A percentile compares a stretch with the other conserved stretches of the same genome.
Evolutionary conservation across 2,113 vertebrate species (phyloP).

Genomic region (Pelodiscus sinensis): DNA sequence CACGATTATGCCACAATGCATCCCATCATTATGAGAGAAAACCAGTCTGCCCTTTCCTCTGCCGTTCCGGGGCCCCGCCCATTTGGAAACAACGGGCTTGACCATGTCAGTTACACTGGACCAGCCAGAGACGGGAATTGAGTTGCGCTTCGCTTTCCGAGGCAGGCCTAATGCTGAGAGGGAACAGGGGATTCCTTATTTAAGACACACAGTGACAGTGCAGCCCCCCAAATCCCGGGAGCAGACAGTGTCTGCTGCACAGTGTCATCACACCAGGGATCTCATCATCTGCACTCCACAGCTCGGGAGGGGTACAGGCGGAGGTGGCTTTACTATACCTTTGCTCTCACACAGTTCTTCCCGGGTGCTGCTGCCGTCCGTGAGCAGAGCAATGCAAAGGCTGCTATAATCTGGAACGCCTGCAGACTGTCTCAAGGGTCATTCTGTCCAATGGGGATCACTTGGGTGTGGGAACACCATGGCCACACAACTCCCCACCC

Average conservation of each 20-base stretch:
- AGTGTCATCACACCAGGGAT: neutral
- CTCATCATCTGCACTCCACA: neutral
- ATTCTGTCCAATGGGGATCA: neutral
- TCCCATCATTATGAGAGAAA: neutral
- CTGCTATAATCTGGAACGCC: neutral
- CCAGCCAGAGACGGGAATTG: neutral
- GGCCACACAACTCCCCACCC: neutral
- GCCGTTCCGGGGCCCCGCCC: neutral
- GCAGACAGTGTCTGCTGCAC: neutral
- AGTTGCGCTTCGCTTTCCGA: neutral
- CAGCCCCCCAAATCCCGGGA: neutral
- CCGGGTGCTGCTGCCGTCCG: neutral
- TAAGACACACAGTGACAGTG: neutral
- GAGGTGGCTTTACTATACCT: neutral
- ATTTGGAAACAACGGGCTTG: neutral
- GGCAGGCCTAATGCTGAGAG: neutral
- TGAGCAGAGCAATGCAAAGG: neutral
- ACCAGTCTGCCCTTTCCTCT: neutral
- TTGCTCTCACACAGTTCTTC: neutral
- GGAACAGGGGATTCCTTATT: neutral
- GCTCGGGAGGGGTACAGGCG: neutral
- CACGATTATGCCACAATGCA: neutral
- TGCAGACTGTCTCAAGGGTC: neutral
- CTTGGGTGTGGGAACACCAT: neutral
- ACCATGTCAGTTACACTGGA: neutral